Conservation (phyloP, 2,113 vertebrate genomes). For the Tragelaphus buxtoni region DNA sequence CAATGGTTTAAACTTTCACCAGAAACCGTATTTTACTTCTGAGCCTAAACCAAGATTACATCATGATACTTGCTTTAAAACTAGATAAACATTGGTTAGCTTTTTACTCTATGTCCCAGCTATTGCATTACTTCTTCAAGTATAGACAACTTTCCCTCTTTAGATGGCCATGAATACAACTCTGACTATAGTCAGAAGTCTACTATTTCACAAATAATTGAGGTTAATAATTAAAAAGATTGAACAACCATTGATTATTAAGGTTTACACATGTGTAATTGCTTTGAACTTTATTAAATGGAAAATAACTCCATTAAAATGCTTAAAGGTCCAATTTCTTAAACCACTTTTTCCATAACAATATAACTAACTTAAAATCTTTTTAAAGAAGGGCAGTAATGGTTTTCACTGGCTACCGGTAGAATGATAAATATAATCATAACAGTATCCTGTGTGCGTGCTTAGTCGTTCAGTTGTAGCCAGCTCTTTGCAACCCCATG, state of each 20-base stretch:
- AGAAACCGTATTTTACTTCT: background rate
- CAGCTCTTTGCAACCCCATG: background rate
- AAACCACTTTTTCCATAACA: background rate
- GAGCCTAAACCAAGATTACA: background rate
- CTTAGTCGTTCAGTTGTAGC: background rate
- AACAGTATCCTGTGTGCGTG: background rate
- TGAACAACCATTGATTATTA: background rate
- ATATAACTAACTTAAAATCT: background rate
- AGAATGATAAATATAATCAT: background rate
- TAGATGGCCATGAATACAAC: background rate
- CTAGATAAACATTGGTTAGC: background rate
- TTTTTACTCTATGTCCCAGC: background rate
- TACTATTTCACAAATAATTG: background rate
- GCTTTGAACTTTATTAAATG: background rate
- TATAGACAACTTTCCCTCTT: background rate
- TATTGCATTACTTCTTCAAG: background rate
- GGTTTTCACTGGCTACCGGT: background rate
- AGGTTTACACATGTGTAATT: background rate
- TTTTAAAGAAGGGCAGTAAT: background rate
- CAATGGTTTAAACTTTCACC: background rate
- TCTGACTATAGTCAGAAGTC: background rate
- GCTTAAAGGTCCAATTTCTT: background rate
- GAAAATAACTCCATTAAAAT: background rate
- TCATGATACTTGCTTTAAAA: background rate
- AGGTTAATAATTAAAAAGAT: background rate